Base-by-base conservation (phyloP, 2,888 invertebrate species). In the Ochlodes sylvanus region DNA sequence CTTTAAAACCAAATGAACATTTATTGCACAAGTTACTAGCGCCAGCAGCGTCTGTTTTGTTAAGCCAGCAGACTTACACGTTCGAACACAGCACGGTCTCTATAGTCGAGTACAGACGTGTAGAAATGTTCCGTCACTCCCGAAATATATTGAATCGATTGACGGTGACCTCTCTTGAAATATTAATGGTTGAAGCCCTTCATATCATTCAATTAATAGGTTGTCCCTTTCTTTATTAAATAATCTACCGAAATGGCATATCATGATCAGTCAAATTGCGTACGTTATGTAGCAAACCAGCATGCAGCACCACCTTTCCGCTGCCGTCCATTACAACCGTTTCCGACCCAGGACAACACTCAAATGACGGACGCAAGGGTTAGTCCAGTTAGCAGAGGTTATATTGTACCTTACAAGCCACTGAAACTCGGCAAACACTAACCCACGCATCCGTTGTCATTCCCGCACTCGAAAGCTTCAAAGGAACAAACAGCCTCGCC, bases 61-160 rank as follows among this genome's bases (percentile, higher is more conserved):
- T 38, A 38, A 57, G 58, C 58, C 7, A 58, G 58, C 14, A 21
- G 4, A 17, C 60, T 60, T 10, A 27, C 60, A 44, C 32, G 12
- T 47, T 14, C 4, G 15, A 60, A 47, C 32, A 9, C 2, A 47
- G 27, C 60, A 47, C 12, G 42, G 14, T 58, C 42, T 58, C 38
- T 12, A 38, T 12, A 38, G 10, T 10, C 10, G 38, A 57, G 42
- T 21, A 52, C 42, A 58, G 56, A 41, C 27, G 60, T 47, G 44
- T 60, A 60, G 60, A 60, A 15, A 58, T 47, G 44, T 47, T 41
- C 42, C 27, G 10, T n/a, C 14, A n/a, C 15, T 47, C 63, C 63
- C 41, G 27, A 63, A 63, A 63, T 63, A 63, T 42, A 55, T 63
- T 55, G 54, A 55, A 63, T 63, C 63, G 63, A 55, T 63, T 63